Evolutionary conservation across 2,113 vertebrate genomes (phyloP).

Genomic region (Taurulus bubalis): DNA sequence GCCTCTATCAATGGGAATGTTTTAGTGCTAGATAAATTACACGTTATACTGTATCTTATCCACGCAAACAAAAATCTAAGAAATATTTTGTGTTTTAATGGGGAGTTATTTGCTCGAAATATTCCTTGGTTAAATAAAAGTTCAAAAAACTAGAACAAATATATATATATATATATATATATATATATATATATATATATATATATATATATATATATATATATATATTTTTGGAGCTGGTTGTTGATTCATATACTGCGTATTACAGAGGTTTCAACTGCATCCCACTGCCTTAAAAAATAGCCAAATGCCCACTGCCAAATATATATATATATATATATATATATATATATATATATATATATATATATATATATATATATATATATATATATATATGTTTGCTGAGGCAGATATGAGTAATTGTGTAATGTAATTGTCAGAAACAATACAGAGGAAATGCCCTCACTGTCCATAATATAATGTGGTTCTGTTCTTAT

Average conservation of each 20-base stretch:
- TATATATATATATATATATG: not conserved
- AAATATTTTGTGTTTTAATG: not conserved
- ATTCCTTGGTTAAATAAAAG: not conserved
- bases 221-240: no score
- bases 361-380: no score
- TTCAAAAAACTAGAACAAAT: no score
- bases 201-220: no score
- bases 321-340: no score
- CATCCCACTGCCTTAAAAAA: not conserved
- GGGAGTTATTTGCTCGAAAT: not conserved
- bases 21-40: no score
- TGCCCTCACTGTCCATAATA: not conserved
- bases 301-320: no score
- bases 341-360: no score
- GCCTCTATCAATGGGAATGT: no score
- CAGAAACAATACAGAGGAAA: not conserved
- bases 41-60: no score
- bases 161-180: no score
- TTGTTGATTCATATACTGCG: not conserved
- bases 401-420: not conserved
- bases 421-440: not conserved
- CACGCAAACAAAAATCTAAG: not conserved
- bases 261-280: not conserved
- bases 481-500: not conserved
- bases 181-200: no score